These are phyloP conservation scores for Falco naumanni DNA, from an alignment of 2,797 vertebrate genomes.

Conservation along the genomic window DNA sequence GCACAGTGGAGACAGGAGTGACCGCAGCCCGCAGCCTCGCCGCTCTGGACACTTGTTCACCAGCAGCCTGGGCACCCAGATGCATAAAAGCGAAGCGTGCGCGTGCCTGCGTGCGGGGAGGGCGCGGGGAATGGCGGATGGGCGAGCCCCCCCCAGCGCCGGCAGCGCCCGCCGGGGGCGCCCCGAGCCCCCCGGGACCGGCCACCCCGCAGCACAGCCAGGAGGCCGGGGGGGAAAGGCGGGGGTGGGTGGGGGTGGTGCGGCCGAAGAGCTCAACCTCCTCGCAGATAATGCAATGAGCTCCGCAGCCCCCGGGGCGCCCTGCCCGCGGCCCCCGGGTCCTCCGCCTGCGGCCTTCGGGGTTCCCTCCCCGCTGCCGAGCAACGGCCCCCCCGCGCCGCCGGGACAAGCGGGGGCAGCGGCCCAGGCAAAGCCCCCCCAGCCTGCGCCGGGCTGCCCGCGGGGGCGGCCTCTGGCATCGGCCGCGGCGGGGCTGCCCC, in stretches of 20 bases:
- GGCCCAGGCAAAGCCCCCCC: neutral
- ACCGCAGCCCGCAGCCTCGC: neutral
- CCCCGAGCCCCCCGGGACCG: too few species aligned
- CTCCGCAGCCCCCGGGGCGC: neutral
- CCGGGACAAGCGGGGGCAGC: neutral
- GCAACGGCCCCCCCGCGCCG: neutral
- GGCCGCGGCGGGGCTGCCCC: neutral
- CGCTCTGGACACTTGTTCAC: conserved; percentile 27
- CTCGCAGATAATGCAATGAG: neutral
- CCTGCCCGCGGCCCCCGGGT: too few species aligned
- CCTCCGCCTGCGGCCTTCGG: too few species aligned
- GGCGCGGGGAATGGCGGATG: conserved; percentile 29
- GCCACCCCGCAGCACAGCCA: neutral
- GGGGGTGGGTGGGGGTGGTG: neutral
- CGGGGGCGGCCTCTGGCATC: neutral
- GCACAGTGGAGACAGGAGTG: neutral
- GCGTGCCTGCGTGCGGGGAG: neutral
- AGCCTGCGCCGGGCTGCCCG: neutral
- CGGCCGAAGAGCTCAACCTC: neutral
- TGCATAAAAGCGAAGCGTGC: neutral
- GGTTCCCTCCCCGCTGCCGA: neutral
- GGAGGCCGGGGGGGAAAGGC: neutral
- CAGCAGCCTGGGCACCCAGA: neutral
- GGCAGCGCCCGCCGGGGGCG: conserved; percentile 4
- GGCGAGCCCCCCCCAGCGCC: neutral